Percentiles rank a stretch among this genome's conserved stretches.
These are phyloP conservation scores for Epistrophe grossulariae DNA, from an alignment of 2,888 invertebrate species.

Conservation along the genomic window DNA sequence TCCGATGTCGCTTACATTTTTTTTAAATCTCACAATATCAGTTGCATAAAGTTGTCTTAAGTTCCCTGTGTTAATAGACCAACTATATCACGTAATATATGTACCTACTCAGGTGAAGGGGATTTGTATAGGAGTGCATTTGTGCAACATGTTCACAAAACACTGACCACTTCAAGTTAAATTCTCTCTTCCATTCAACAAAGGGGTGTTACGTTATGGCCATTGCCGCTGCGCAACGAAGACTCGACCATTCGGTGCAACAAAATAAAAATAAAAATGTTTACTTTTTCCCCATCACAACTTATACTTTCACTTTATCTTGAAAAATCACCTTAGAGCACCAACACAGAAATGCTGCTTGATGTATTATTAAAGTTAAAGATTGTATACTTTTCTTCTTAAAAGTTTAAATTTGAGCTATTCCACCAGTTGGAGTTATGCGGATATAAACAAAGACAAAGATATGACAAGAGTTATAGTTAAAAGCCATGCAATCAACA, in stretches of 20 bases:
- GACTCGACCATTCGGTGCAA: neutral
- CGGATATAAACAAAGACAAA: slow-evolving; percentile 12
- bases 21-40: slow-evolving; percentile 7
- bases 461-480: slow-evolving; percentile 16
- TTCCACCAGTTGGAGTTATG: neutral
- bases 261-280: slow-evolving; percentile 18
- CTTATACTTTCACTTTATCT: slow-evolving; percentile 32
- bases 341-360: neutral
- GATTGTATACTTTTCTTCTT: slow-evolving; percentile 23
- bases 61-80: slow-evolving; percentile 27
- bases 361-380: slow-evolving; percentile 34
- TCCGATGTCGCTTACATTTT: neutral
- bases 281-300: slow-evolving; percentile 1
- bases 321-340: slow-evolving; percentile 1
- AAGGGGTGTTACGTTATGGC: slow-evolving; percentile 28
- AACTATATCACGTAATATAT: slow-evolving; percentile 27
- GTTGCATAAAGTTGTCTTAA: slow-evolving; percentile 10
- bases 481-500: slow-evolving; percentile 13
- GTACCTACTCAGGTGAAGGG: neutral
- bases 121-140: slow-evolving; percentile 6
- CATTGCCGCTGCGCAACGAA: slow-evolving; percentile 7
- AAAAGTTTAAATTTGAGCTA: slow-evolving; percentile 16
- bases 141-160: slow-evolving; percentile 23
- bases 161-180: slow-evolving; percentile 19
- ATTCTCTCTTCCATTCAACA: neutral